A percentile compares a stretch with the other conserved stretches of the same genome.
phyloP scores from a whole-genome alignment of 2,797 vertebrate genomes.

The Phataginus tetradactyla region DNA sequence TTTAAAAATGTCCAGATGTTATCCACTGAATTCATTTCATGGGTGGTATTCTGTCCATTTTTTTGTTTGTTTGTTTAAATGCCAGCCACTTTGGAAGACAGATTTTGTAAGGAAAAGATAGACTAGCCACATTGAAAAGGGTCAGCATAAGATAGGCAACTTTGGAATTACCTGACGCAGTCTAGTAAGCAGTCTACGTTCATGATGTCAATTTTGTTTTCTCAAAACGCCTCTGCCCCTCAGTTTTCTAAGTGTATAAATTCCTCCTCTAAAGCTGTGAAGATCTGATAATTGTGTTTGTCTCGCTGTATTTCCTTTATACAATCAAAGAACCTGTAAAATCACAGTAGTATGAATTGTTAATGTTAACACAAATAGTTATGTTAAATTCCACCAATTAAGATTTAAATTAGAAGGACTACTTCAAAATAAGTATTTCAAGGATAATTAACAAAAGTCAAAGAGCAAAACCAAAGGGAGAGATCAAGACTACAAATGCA shows the following conservation, averaged over 20 bases:
- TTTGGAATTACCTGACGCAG: background rate
- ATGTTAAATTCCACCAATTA: background rate
- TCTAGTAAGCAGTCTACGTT: background rate
- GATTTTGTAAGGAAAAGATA: background rate
- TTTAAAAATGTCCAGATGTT: background rate
- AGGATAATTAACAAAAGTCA: background rate
- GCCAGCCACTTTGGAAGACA: background rate
- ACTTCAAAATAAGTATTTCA: background rate
- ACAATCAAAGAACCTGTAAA: background rate
- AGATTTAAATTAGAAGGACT: conserved; percentile 5
- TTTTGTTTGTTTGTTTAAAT: background rate
- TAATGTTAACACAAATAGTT: background rate
- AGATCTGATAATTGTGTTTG: background rate
- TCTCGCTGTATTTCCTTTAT: background rate
- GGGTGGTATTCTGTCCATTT: background rate
- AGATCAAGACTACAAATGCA: background rate
- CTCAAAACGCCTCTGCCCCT: background rate
- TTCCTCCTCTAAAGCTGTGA: background rate
- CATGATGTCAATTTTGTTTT: background rate
- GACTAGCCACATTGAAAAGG: background rate
- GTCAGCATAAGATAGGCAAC: background rate
- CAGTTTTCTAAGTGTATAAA: background rate
- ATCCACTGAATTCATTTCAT: background rate
- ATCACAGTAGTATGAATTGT: background rate
- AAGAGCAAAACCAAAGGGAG: background rate